Percentiles rank a stretch among this genome's conserved stretches.
These are phyloP conservation scores for Nyctereutes procyonoides DNA, from an alignment of 2,113 vertebrate species.

Conservation along the genomic window DNA sequence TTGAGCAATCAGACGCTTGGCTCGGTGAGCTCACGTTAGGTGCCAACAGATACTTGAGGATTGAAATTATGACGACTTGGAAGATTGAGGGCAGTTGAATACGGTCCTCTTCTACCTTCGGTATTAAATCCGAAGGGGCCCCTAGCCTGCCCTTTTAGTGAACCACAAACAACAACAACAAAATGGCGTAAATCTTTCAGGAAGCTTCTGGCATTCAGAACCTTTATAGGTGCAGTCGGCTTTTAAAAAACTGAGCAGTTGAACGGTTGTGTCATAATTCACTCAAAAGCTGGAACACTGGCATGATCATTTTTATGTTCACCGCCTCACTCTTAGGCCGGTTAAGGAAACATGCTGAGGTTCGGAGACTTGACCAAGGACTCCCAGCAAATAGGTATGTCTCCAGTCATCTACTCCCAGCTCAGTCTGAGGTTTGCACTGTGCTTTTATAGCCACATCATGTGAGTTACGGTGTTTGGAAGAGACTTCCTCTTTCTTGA, in stretches of 20 bases:
- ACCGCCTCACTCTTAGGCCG: neutral
- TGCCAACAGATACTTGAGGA: neutral
- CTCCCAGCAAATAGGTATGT: neutral
- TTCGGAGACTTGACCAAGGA: neutral
- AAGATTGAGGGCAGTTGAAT: neutral
- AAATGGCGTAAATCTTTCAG: neutral
- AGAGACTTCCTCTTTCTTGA: neutral
- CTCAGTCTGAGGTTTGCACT: neutral
- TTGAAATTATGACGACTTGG: neutral
- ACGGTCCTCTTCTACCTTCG: neutral
- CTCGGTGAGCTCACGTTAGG: neutral
- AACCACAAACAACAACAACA: neutral
- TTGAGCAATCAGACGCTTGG: neutral
- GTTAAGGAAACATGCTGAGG: neutral
- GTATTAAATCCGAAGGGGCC: neutral
- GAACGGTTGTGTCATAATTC: neutral
- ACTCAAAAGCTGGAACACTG: neutral
- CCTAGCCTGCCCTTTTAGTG: neutral
- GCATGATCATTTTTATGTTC: neutral
- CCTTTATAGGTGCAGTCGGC: neutral
- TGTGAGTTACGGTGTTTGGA: neutral
- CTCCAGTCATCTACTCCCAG: neutral
- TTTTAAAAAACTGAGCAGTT: neutral
- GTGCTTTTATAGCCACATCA: accelerated
- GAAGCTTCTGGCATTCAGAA: neutral